Evolutionary conservation across 2,113 vertebrate species (phyloP), one percentile per base, ranked within the genome.

Genomic region (Brachypodius melanocephalos): DNA sequence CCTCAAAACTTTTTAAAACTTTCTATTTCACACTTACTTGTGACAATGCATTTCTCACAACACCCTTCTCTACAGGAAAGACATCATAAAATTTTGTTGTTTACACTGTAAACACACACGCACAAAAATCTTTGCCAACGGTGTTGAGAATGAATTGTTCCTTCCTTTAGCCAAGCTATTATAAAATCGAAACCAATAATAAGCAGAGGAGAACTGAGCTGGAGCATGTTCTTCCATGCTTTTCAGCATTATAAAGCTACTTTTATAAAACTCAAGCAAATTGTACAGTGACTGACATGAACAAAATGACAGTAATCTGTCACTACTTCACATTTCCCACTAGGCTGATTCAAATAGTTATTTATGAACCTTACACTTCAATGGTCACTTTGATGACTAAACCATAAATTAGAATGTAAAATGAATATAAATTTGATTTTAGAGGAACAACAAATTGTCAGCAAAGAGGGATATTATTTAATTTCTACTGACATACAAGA

Each of bases 381-480:
- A 71, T 28, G 81, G 92, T 96, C 91, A 97, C 87, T 97, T 95
- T 97, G 94, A 97, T 96, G 91, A 96, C 91, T 98, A 96, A 92
- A 90, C 79, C 85, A 97, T 93, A 97, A 97, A 98, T 95, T 89
- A 96, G 72, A 90, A 97, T 95, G 83, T 83, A 95, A 97, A 96
- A 78, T 73, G 92, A 97, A 86, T 88, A 90, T 40, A 95, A 93
- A 93, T 95, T 93, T 82, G 43, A 96, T 96, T 98, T 96, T 65
- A 89, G 38, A 96, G 66, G 74, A 94, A 90, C 89, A 94, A 59
- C 42, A 89, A 93, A 96, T 91, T 90, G 87, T 82, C 74, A 97
- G 83, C 81, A 89, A 93, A 62, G 42, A 85, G 24, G 65, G 40
- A 63, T 74, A 95, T 95, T 94, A 96, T 43, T 97, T 97, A 96